These are phyloP conservation scores for Orestias chungarensis DNA, from an alignment of 2,797 vertebrate genomes.

Conservation along the genomic window DNA sequence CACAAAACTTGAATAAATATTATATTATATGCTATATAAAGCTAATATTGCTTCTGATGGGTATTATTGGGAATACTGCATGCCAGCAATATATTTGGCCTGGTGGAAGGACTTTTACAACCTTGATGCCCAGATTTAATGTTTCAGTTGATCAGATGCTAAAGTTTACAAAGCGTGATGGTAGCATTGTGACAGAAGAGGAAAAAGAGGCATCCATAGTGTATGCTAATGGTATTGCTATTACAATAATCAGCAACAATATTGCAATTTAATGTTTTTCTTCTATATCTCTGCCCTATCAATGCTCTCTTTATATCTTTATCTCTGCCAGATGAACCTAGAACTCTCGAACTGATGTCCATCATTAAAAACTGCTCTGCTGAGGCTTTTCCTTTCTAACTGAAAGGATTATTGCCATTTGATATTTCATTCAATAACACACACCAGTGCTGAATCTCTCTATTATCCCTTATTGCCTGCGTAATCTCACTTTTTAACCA, in stretches of 20 bases:
- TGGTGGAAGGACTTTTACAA: not conserved
- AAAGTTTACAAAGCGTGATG: not conserved
- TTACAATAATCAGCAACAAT: not conserved
- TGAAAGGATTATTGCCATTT: conserved; percentile 36
- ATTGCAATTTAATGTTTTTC: not conserved
- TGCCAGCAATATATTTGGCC: not conserved
- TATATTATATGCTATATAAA: no score
- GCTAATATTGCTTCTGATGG: no score
- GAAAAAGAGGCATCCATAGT: not conserved
- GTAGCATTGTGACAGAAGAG: not conserved
- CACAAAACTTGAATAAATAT: not conserved
- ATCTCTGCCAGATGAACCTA: conserved; percentile 11
- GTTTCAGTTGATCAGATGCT: not conserved
- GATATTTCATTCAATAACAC: conserved; percentile 46
- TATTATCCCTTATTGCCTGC: conserved; percentile 22
- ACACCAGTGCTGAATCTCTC: conserved; percentile 20
- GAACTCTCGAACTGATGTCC: conserved; percentile 22
- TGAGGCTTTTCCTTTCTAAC: not conserved
- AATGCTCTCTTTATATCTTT: conserved; percentile 2
- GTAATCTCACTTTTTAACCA: conserved; percentile 10
- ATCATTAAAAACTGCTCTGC: conserved; percentile 39
- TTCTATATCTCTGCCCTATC: not conserved
- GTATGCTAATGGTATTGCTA: not conserved
- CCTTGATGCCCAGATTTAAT: not conserved
- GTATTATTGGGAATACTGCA: not conserved